Evolutionary conservation across 2,113 vertebrate species (phyloP).

Genomic region (Danionella cerebrum): DNA sequence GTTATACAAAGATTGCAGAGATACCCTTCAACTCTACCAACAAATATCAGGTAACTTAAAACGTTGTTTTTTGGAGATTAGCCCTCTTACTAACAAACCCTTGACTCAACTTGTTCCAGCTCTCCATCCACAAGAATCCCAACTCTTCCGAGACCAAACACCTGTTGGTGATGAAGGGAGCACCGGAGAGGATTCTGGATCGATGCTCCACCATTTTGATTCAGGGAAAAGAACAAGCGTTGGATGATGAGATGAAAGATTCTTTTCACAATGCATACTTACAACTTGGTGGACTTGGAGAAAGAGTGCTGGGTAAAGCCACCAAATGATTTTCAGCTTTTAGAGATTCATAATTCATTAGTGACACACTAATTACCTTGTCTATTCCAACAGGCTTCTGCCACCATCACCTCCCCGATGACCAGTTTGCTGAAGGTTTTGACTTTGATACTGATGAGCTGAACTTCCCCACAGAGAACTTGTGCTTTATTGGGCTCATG

Average conservation of each 20-base stretch:
- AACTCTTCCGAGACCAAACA: constrained; percentile 62
- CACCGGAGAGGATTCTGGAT: constrained; percentile 84
- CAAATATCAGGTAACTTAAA: constrained; percentile 79
- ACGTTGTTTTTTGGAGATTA: not conserved
- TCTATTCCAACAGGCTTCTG: constrained; percentile 72
- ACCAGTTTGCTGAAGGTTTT: constrained; percentile 75
- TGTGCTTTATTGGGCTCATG: constrained; percentile 90
- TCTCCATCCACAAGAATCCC: constrained; percentile 79
- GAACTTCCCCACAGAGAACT: constrained; percentile 79
- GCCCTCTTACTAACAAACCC: not conserved
- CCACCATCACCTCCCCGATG: constrained; percentile 68
- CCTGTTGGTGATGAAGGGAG: constrained; percentile 86
- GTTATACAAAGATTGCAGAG: constrained; percentile 73
- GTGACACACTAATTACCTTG: too few species aligned
- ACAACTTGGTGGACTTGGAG: constrained; percentile 80
- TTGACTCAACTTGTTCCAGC: constrained; percentile 49
- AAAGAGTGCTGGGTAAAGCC: constrained; percentile 75
- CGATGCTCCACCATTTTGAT: constrained; percentile 79
- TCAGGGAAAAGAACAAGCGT: constrained; percentile 72
- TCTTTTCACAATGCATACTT: constrained; percentile 81
- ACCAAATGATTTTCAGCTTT: not conserved
- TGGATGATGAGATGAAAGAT: constrained; percentile 80
- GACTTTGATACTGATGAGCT: constrained; percentile 75
- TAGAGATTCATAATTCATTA: too few species aligned
- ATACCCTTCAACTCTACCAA: constrained; percentile 94